phyloP scores from a whole-genome alignment of 2,888 invertebrate species.

The Ormyrus labotus region DNA sequence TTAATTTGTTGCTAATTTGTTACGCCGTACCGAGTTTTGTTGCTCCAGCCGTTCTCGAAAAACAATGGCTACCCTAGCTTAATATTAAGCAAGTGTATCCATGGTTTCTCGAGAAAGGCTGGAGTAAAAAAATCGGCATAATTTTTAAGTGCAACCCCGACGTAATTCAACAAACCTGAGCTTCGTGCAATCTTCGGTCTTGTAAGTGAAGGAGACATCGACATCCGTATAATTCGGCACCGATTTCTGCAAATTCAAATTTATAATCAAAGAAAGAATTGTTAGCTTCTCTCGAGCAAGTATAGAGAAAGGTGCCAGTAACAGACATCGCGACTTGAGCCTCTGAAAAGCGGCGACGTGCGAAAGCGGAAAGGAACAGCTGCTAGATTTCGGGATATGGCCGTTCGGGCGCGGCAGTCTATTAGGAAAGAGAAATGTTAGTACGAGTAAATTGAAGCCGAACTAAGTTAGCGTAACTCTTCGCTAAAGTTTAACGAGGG shows the following conservation, averaged over 20 bases:
- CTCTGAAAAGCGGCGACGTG: neutral
- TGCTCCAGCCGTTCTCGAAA: no score
- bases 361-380: neutral
- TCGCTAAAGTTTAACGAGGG: constrained; percentile 66
- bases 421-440: constrained; percentile 70
- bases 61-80: no score
- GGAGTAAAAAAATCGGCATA: no score
- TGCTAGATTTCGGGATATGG: constrained; percentile 19
- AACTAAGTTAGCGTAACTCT: constrained; percentile 71
- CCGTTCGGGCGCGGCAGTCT: constrained; percentile 42
- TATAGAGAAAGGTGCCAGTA: no score
- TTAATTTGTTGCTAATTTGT: no score
- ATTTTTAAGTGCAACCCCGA: no score
- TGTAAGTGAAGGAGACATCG: constrained; percentile 68
- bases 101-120: no score
- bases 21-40: no score
- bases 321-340: no score
- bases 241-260: constrained; percentile 62
- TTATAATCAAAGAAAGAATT: constrained; percentile 4
- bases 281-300: neutral
- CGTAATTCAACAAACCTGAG: constrained; percentile 61
- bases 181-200: constrained; percentile 65
- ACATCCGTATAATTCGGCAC: constrained; percentile 67
- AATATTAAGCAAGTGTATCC: no score
- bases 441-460: constrained; percentile 71